These are phyloP conservation scores for Orestias chungarensis DNA, from an alignment of 2,797 vertebrate species.

Conservation along the genomic window DNA sequence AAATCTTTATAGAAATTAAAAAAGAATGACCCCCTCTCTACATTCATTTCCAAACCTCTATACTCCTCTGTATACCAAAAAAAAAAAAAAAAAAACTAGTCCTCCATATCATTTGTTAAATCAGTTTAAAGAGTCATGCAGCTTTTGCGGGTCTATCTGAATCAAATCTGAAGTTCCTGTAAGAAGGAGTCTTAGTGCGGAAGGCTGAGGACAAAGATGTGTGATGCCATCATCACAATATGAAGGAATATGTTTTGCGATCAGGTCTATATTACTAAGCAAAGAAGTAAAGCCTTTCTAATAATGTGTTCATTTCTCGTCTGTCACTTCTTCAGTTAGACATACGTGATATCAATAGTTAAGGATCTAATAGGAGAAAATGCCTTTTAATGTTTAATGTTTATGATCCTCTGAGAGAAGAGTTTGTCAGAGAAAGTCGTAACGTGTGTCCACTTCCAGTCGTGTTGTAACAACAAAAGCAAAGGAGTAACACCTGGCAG, in stretches of 20 bases:
- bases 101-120: too few species aligned
- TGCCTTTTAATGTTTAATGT: constrained; percentile 3
- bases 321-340: constrained; percentile 31
- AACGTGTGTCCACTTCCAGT: constrained; percentile 20
- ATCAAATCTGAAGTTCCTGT: too few species aligned
- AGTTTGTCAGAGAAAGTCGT: constrained; percentile 14
- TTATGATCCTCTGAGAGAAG: constrained; percentile 1
- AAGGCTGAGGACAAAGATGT: constrained; percentile 9
- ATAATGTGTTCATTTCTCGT: constrained; percentile 42
- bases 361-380: constrained; percentile 9
- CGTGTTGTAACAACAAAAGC: constrained; percentile 11
- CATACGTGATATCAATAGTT: background rate
- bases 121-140: too few species aligned
- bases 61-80: too few species aligned
- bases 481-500: constrained; percentile 20
- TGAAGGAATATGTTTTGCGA: background rate
- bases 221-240: constrained; percentile 6
- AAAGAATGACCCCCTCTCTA: too few species aligned
- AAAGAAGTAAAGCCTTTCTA: too few species aligned
- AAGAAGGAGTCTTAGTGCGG: too few species aligned
- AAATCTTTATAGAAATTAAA: background rate
- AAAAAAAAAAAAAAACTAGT: too few species aligned
- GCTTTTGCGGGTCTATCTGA: too few species aligned
- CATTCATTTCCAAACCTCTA: too few species aligned
- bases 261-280: background rate